These are phyloP conservation scores for Calycopis cecrops DNA, from an alignment of 1,140 invertebrate species.

Conservation along the genomic window DNA sequence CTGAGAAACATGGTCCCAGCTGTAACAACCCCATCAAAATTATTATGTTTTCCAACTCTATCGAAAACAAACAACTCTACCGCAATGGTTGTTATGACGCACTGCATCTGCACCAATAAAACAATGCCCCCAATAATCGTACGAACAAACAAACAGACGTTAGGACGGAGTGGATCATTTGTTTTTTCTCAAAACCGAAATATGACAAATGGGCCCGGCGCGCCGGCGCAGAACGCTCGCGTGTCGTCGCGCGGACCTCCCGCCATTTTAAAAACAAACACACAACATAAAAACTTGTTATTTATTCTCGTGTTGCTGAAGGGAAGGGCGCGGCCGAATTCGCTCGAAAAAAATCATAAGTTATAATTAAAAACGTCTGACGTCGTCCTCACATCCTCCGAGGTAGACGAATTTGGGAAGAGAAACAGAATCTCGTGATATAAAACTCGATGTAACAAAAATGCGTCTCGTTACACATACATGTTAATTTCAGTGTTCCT, in stretches of 20 bases:
- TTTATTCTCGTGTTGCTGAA: slow-evolving; percentile 67
- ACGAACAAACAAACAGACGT: slow-evolving; percentile 67
- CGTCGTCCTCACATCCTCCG: slow-evolving; percentile 10
- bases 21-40: too few relatives aligned
- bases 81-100: slow-evolving; percentile 29
- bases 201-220: slow-evolving; percentile 72
- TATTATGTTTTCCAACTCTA: too few relatives aligned
- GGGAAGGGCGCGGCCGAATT: slow-evolving; percentile 68
- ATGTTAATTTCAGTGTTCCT: too few relatives aligned
- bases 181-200: slow-evolving; percentile 68
- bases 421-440: too few relatives aligned
- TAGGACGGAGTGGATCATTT: slow-evolving; percentile 65
- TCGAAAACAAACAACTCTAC: too few relatives aligned
- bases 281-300: slow-evolving; percentile 71
- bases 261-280: slow-evolving; percentile 75
- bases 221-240: slow-evolving; percentile 60
- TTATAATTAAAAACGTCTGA: slow-evolving; percentile 71
- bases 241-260: slow-evolving; percentile 72
- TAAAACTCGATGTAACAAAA: too few relatives aligned
- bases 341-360: slow-evolving; percentile 71
- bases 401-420: too few relatives aligned
- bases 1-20: too few relatives aligned
- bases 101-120: slow-evolving; percentile 47
- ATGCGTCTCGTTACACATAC: too few relatives aligned
- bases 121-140: slow-evolving; percentile 65